phyloP scores from a whole-genome alignment of 1,140 invertebrate species.

The Halesus radiatus region DNA sequence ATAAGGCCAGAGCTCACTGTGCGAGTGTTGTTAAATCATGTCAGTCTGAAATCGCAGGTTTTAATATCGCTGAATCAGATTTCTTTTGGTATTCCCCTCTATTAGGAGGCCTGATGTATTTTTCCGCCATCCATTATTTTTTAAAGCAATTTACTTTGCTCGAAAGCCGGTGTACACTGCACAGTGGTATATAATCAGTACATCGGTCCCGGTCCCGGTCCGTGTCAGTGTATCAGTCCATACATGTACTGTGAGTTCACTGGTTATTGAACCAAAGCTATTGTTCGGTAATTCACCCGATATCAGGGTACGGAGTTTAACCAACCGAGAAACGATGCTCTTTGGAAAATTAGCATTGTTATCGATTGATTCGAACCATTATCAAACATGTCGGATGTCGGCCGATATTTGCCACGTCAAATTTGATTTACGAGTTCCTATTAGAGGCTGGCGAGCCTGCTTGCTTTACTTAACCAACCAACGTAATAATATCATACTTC shows the following conservation, averaged over 20 bases:
- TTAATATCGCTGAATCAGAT: too few species aligned
- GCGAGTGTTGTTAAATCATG: too few species aligned
- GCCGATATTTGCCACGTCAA: constrained; percentile 28
- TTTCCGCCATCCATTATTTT: too few species aligned
- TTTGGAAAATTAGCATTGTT: constrained; percentile 25
- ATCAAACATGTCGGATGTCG: neutral
- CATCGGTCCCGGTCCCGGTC: too few species aligned
- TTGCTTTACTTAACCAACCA: too few species aligned
- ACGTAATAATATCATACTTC: too few species aligned
- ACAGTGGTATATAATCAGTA: too few species aligned
- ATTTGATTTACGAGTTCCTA: constrained; percentile 29
- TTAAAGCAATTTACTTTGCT: neutral
- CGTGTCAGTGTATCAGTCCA: neutral
- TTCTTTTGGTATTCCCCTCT: too few species aligned
- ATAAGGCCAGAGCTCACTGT: too few species aligned
- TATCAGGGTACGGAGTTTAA: neutral
- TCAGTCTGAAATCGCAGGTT: too few species aligned
- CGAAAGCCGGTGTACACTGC: neutral
- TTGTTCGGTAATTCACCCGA: neutral
- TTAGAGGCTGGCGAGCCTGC: neutral
- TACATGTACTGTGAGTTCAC: neutral
- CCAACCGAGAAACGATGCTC: constrained; percentile 2
- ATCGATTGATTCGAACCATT: neutral
- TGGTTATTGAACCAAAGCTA: neutral
- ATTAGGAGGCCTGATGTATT: too few species aligned